These are phyloP conservation scores for Limnodromus scolopaceus DNA, from an alignment of 2,797 vertebrate species.

Conservation along the genomic window DNA sequence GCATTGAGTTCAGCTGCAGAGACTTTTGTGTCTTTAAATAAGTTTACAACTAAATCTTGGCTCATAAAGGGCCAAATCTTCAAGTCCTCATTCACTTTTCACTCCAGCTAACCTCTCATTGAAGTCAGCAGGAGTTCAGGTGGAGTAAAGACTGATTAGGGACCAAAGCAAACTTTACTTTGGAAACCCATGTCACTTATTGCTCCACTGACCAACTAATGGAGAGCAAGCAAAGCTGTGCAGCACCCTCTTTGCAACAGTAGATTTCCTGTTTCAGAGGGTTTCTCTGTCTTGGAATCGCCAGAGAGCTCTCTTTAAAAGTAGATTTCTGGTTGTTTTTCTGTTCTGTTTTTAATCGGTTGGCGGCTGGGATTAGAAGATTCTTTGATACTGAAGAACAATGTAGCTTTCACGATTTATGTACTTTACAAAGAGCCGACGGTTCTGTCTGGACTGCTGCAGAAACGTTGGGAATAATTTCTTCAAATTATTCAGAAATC, in stretches of 20 bases:
- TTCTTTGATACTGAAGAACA: neutral
- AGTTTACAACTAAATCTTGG: constrained; percentile 31
- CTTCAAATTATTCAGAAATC: neutral
- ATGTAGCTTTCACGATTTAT: neutral
- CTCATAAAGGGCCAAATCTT: constrained; percentile 15
- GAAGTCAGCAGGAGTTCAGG: constrained; percentile 55
- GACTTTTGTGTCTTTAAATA: constrained; percentile 25
- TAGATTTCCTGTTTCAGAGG: constrained; percentile 10
- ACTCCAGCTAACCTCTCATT: neutral
- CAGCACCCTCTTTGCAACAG: neutral
- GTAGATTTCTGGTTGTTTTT: neutral
- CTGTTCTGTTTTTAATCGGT: neutral
- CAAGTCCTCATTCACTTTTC: constrained; percentile 12
- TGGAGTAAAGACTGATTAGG: constrained; percentile 41
- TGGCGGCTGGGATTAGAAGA: neutral
- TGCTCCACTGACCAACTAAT: neutral
- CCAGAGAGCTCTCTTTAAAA: neutral
- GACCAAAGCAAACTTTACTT: constrained; percentile 60
- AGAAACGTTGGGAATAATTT: neutral
- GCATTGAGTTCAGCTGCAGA: constrained; percentile 32
- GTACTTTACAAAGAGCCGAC: neutral
- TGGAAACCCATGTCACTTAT: constrained; percentile 8
- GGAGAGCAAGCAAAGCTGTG: neutral
- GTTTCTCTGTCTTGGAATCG: neutral
- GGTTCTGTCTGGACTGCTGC: neutral